Evolutionary conservation across 2,113 vertebrate genomes (phyloP).

Genomic region (Monarcha castaneiventris): DNA sequence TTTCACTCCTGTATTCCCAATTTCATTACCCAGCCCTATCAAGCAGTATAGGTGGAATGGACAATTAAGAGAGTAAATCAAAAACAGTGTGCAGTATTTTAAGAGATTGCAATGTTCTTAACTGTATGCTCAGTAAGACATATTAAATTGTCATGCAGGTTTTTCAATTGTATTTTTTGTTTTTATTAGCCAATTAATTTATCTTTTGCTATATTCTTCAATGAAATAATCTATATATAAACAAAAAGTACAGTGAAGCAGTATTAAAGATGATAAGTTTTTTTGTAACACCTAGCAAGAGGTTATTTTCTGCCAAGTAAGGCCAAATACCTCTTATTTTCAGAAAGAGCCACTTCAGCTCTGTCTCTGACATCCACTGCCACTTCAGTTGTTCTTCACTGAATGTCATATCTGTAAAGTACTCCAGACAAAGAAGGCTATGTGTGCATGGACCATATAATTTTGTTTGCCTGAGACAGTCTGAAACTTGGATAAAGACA

Average conservation of each 20-base stretch:
- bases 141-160: background rate
- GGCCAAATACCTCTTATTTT: background rate
- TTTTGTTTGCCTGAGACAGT: background rate
- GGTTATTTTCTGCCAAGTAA: background rate
- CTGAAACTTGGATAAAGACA: background rate
- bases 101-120: background rate
- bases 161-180: background rate
- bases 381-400: background rate
- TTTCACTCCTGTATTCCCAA: background rate
- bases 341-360: background rate
- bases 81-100: background rate
- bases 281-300: background rate
- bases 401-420: background rate
- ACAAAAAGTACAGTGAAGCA: background rate
- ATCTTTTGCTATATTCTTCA: background rate
- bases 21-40: background rate
- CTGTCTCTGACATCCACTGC: background rate
- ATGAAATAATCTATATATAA: background rate
- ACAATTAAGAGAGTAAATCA: background rate
- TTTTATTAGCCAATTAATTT: background rate
- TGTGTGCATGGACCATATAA: background rate
- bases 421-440: background rate
- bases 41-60: background rate
- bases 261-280: background rate
- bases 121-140: background rate